A percentile compares a stretch with the other conserved stretches of the same genome.
Evolutionary conservation across 2,797 vertebrate species (phyloP).

Genomic region (Sylvia borin): DNA sequence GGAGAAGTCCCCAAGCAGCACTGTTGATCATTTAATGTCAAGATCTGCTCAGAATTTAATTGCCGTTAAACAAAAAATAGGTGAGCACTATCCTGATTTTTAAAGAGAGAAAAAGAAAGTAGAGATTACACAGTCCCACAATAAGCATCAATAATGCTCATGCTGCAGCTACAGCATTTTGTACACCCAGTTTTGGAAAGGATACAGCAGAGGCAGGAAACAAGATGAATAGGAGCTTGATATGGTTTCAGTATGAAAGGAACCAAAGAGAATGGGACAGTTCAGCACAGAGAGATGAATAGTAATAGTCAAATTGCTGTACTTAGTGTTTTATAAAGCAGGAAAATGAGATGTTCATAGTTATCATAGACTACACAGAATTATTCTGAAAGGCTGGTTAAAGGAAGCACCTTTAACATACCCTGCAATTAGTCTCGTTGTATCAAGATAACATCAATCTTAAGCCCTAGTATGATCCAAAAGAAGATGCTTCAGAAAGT

Average conservation of each 20-base stretch:
- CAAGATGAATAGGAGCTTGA: constrained; percentile 25
- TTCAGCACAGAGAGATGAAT: background rate
- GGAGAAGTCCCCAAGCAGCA: background rate
- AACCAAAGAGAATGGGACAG: background rate
- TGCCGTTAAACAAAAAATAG: constrained; percentile 26
- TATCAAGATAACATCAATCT: background rate
- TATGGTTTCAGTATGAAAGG: background rate
- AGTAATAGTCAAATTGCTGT: background rate
- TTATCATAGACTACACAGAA: background rate
- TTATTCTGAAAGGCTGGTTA: constrained; percentile 1
- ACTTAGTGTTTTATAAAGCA: background rate
- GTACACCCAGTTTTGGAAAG: background rate
- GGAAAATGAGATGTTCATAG: background rate
- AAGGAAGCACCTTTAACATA: background rate
- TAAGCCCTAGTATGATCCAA: background rate
- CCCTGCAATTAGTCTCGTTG: background rate
- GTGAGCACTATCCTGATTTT: constrained; percentile 3
- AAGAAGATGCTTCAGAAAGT: background rate
- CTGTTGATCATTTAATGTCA: constrained; percentile 47
- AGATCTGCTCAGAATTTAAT: constrained; percentile 50
- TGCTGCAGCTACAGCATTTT: constrained; percentile 1
- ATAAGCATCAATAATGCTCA: constrained; percentile 17
- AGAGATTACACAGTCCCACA: background rate
- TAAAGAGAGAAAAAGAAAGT: constrained; percentile 21
- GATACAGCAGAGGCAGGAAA: background rate